phyloP scores from a whole-genome alignment of 2,888 invertebrate species.

The Cenopis cana region DNA sequence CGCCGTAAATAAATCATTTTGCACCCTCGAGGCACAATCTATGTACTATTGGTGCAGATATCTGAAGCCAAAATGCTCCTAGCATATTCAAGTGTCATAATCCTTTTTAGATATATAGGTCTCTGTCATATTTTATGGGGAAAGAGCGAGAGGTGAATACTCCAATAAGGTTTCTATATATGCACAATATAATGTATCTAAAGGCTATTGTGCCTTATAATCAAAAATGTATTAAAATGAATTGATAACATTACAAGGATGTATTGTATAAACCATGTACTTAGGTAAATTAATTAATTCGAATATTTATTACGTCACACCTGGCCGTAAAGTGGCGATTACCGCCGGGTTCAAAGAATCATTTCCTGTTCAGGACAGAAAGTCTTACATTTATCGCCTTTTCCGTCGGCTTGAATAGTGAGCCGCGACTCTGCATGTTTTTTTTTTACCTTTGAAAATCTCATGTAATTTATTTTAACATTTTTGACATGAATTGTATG shows the following conservation, averaged over 20 bases:
- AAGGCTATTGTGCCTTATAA: conserved; percentile 23
- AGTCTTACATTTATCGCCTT: too few species aligned
- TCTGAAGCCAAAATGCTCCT: neutral
- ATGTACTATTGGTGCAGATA: neutral
- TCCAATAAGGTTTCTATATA: neutral
- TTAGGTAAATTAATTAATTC: too few species aligned
- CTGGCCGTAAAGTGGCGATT: neutral
- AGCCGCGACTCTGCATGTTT: too few species aligned
- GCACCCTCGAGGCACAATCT: too few species aligned
- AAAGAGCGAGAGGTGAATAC: conserved; percentile 4
- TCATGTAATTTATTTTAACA: neutral
- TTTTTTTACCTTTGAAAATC: neutral
- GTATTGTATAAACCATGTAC: neutral
- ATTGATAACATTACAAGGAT: neutral
- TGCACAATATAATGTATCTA: conserved; percentile 7
- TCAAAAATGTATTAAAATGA: neutral
- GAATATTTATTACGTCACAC: conserved; percentile 3
- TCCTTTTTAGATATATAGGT: neutral
- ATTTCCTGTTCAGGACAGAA: neutral
- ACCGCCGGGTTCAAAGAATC: neutral
- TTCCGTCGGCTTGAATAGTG: too few species aligned
- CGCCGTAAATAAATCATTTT: too few species aligned
- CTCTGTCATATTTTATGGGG: neutral
- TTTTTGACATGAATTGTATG: neutral
- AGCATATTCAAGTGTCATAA: neutral